phyloP scores from a whole-genome alignment of 2,888 invertebrate species.

The Keiferia lycopersicella region DNA sequence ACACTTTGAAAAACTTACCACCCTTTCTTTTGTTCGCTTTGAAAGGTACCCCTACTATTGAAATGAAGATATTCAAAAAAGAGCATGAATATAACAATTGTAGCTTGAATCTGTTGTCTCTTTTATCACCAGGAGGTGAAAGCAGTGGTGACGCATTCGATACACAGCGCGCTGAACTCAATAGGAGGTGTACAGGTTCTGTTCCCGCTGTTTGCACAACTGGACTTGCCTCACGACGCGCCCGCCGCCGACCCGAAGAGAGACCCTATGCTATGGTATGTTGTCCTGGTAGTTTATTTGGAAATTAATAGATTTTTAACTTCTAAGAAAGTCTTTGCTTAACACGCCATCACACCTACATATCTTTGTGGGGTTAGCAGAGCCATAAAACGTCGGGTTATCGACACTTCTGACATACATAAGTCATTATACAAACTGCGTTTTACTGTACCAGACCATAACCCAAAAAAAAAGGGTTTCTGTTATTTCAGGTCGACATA shows the following conservation, averaged over 20 bases:
- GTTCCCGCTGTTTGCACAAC: slow-evolving; percentile 98
- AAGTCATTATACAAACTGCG: too few species aligned
- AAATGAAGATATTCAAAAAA: not conserved
- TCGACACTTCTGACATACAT: too few species aligned
- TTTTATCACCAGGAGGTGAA: slow-evolving; percentile 92
- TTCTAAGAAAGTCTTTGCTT: too few species aligned
- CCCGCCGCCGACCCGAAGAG: slow-evolving; percentile 90
- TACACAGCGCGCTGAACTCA: slow-evolving; percentile 99
- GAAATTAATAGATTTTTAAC: not conserved
- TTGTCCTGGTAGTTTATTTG: slow-evolving; percentile 30
- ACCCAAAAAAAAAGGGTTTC: too few species aligned
- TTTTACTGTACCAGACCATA: too few species aligned
- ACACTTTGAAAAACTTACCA: not conserved
- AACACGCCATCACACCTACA: too few species aligned
- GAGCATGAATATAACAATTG: not conserved
- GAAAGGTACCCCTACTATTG: not conserved
- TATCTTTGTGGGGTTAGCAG: not conserved
- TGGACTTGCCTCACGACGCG: slow-evolving; percentile 95
- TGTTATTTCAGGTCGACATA: too few species aligned
- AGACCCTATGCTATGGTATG: slow-evolving; percentile 94
- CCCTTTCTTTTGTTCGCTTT: not conserved
- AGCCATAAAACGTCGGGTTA: not conserved
- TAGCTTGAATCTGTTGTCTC: not conserved
- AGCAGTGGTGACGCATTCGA: slow-evolving; percentile 99
- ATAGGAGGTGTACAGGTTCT: slow-evolving; percentile 99